Base-by-base conservation (phyloP, 2,797 vertebrate genomes). In the Gobio occitaniae region DNA sequence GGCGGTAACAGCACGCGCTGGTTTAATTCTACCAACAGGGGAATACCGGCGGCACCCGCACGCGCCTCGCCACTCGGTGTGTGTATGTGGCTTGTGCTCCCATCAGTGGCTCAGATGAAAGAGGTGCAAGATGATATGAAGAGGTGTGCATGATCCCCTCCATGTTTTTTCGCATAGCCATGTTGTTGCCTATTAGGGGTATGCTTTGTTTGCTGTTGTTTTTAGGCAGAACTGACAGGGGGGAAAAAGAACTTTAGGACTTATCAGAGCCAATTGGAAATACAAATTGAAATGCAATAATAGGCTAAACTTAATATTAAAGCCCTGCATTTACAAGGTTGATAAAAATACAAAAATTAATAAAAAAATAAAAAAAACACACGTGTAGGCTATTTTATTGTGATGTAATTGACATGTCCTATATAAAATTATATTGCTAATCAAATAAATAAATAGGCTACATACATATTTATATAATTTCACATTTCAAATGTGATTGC, bases 11-110 rank as follows among this genome's bases (percentile, higher is more conserved):
- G 90, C 75, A 90, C 87, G 70, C 83, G 75, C 80, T 79, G 87
- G n/a, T 56, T 87, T 81, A 59, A 83, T 91, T 91, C 92, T 89
- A 93, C 93, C 93, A 80, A 90, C 87, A 79, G 93, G 92, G 93
- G 90, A 86, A 91, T 86, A 71, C 93, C 92, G 94, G 93, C 93
- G 93, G 94, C 93, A 93, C 92, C 91, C 90, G 88, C 59, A 87
- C 86, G 90, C 91, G 78, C 82, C 72, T 69, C n/a, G 74, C 25
- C 9, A 21, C 79, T 80, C 61, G 7, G 41, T 21, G 61, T 47
- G 54, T 54, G 0, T 54, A 32, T 83, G 85, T 72, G 80, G 71
- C 84, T 85, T 72, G 71, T 78, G 83, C 77, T 83, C 72, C 63
- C 76, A 86, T 81, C 84, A 86, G 84, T 83, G 83, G 88, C 85